Conservation (phyloP, 1,140 invertebrate genomes). For the Lordiphosa stackelbergi region DNA sequence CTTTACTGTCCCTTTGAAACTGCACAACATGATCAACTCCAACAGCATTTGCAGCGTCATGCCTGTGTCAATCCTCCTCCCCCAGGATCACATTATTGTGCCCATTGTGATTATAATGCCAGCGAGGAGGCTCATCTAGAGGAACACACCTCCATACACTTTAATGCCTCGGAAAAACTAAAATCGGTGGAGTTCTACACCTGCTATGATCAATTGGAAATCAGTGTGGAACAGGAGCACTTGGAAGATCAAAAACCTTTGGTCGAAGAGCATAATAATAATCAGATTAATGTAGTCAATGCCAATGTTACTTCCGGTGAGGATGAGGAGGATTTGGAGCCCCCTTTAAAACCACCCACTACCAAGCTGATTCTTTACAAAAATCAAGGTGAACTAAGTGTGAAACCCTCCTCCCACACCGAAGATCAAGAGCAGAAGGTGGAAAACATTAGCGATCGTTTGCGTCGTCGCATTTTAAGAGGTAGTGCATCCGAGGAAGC, state of each 20-base stretch:
- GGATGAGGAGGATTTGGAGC: neutral
- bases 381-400: conserved; percentile 61
- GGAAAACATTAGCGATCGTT: conserved; percentile 69
- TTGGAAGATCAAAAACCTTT: conserved; percentile 7
- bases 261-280: conserved; percentile 53
- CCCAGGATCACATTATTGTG: conserved; percentile 84
- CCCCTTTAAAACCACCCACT: conserved; percentile 40
- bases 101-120: conserved; percentile 90
- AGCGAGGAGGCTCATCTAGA: conserved; percentile 45
- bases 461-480: conserved; percentile 60
- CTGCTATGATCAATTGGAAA: conserved; percentile 69
- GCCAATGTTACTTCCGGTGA: conserved; percentile 32
- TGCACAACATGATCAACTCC: conserved; percentile 36
- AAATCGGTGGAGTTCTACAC: conserved; percentile 70
- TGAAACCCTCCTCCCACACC: conserved; percentile 34
- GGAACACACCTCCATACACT: conserved; percentile 69
- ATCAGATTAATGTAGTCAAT: conserved; percentile 60
- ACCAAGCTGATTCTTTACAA: conserved; percentile 72
- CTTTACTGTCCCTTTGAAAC: conserved; percentile 79
- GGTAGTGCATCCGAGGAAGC: conserved; percentile 31
- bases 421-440: conserved; percentile 23
- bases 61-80: conserved; percentile 83
- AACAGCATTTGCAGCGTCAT: conserved; percentile 81
- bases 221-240: conserved; percentile 55
- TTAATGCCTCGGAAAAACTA: conserved; percentile 65